phyloP scores from a whole-genome alignment of 1,140 invertebrate genomes.

The Phthorimaea operculella region DNA sequence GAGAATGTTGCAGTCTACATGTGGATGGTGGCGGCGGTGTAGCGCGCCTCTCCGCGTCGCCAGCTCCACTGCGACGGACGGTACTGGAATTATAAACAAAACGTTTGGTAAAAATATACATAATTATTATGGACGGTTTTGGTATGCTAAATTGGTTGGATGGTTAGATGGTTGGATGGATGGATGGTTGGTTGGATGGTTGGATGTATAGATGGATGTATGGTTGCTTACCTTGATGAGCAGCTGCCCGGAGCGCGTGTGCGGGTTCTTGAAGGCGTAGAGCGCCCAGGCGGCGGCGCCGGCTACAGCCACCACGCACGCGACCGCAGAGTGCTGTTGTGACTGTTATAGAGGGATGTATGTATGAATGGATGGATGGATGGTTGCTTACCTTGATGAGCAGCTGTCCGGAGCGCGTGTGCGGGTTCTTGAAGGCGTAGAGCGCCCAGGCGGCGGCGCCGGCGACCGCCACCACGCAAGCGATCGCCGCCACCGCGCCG shows the following conservation, averaged over 20 bases:
- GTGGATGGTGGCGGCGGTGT: constrained; percentile 92
- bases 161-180: no score
- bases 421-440: constrained; percentile 97
- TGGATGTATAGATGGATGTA: no score
- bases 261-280: constrained; percentile 97
- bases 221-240: constrained; percentile 94
- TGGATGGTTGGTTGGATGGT: no score
- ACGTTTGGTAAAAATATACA: no score
- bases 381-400: constrained; percentile 94
- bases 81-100: constrained; percentile 74
- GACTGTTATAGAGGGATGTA: no score
- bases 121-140: no score
- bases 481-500: constrained; percentile 76
- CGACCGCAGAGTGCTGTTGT: constrained; percentile 35
- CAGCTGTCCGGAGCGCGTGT: constrained; percentile 93
- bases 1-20: constrained; percentile 71
- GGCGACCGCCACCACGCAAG: constrained; percentile 70
- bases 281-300: constrained; percentile 79
- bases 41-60: constrained; percentile 87
- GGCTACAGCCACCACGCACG: constrained; percentile 70
- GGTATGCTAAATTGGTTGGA: no score
- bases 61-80: constrained; percentile 94
- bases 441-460: constrained; percentile 79
- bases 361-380: no score
- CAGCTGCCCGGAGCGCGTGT: constrained; percentile 93